Evolutionary conservation across 2,113 vertebrate genomes (phyloP).

Genomic region (Heteronetta atricapilla): DNA sequence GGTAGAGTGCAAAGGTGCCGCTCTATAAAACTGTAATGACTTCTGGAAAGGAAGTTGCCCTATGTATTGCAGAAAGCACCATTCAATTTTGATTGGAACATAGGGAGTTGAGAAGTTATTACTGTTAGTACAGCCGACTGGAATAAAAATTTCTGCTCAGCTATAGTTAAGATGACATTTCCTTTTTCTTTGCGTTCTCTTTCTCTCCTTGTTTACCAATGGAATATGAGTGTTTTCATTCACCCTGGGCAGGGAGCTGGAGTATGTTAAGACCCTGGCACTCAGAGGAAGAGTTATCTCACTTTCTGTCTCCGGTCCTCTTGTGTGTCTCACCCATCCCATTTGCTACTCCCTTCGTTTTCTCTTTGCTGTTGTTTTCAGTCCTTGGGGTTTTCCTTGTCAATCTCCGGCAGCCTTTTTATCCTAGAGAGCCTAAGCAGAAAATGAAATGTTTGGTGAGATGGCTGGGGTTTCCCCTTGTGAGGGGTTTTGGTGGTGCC

Average conservation of each 20-base stretch:
- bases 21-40: slow-evolving; percentile 58
- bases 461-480: background rate
- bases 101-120: slow-evolving; percentile 45
- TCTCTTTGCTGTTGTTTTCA: background rate
- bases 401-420: background rate
- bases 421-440: background rate
- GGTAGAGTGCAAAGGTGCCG: slow-evolving; percentile 54
- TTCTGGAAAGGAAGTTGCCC: slow-evolving; percentile 56
- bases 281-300: background rate
- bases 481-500: background rate
- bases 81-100: slow-evolving; percentile 48
- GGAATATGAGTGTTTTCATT: background rate
- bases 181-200: background rate
- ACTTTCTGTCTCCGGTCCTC: background rate
- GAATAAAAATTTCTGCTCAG: slow-evolving; percentile 19
- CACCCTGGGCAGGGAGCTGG: background rate
- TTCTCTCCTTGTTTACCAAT: background rate
- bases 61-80: slow-evolving; percentile 43
- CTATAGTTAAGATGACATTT: slow-evolving; percentile 36
- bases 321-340: background rate
- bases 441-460: background rate
- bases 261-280: background rate
- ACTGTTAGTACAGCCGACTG: slow-evolving; percentile 38
- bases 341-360: background rate
- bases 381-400: background rate